Base-by-base conservation (phyloP, 2,797 vertebrate species). In the Tarsius wallacei region DNA sequence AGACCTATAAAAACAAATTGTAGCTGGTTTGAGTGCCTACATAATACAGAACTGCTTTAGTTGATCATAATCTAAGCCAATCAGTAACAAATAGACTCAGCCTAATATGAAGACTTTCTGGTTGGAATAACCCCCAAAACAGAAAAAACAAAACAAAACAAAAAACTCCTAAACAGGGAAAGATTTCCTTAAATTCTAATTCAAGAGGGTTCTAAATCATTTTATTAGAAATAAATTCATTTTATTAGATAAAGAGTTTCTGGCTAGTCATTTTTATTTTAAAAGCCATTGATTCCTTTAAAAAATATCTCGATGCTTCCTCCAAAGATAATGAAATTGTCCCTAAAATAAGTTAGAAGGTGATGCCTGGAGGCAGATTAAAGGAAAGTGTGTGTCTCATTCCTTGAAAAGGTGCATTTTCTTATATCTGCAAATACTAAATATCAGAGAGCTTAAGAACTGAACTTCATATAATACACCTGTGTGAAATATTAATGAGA, bases 401-500 rank as follows among this genome's bases (percentile, higher is more conserved):
- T 87, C 51, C n/a, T 90, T 97, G 28, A 93, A 98, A 96, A 93
- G 12, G 57, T 91, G 11, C 33, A 55, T 80, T 96, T 90, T 96
- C 87, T 71, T 87, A 81, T 82, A 63, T 94, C 94, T 97, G 64
- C 77, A 96, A 97, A 94, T 93, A 95, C 80, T 90, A 96, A 97
- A 95, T 91, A 95, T 31, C 85, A 96, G 70, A 77, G 49, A 90
- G 26, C 49, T 84, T 64, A 89, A 89, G 78, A 95, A 92, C 28
- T 33, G 61, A 95, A 73, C 22, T 74, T 95, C 73, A 53, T 82
- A 87, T 66, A 82, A 47, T 33, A 93, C 49, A 97, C 73, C 53
- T 97, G 49, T 90, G 78, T 97, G 74, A 98, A 97, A 93, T 97
- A 96, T 97, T 97, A 97, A 96, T 89, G 71, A 97, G 91, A 96